Conservation (phyloP, 2,888 invertebrate genomes). For the Cheilosia scutellata region DNA sequence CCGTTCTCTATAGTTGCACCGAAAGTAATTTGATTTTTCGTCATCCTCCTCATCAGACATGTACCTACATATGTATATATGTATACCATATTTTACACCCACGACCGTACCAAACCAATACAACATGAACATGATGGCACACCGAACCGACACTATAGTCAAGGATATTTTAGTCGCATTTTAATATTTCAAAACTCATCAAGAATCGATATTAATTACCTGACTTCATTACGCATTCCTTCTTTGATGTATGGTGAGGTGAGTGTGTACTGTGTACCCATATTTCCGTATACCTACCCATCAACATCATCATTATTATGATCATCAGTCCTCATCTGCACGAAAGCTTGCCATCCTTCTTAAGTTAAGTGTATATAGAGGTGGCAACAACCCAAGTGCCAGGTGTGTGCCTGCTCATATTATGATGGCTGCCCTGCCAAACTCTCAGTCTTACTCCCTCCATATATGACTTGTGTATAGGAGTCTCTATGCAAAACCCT, state of each 20-base stretch:
- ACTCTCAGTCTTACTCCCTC: not conserved
- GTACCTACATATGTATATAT: too few species aligned
- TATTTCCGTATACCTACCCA: constrained; percentile 1
- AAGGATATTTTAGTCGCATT: constrained; percentile 68
- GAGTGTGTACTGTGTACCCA: constrained; percentile 8
- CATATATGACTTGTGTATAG: too few species aligned
- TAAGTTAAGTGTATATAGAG: constrained; percentile 60
- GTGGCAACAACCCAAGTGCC: constrained; percentile 58
- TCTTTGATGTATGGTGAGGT: constrained; percentile 65
- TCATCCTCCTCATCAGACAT: not conserved
- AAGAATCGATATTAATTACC: constrained; percentile 78
- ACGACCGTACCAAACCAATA: not conserved
- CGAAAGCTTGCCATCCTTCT: constrained; percentile 48
- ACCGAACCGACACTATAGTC: not conserved
- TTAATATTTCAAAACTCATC: constrained; percentile 77
- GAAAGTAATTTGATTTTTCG: constrained; percentile 63
- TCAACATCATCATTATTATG: constrained; percentile 18
- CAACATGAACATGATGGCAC: not conserved
- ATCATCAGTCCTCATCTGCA: constrained; percentile 32
- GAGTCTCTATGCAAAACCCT: constrained; percentile 28
- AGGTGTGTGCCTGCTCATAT: constrained; percentile 48
- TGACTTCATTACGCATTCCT: constrained; percentile 77
- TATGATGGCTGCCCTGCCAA: constrained; percentile 7
- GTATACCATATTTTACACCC: not conserved
- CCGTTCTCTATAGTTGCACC: constrained; percentile 9